These are phyloP conservation scores for Brachionus paranguensis DNA, from an alignment of 1,140 invertebrate genomes.

Conservation along the genomic window DNA sequence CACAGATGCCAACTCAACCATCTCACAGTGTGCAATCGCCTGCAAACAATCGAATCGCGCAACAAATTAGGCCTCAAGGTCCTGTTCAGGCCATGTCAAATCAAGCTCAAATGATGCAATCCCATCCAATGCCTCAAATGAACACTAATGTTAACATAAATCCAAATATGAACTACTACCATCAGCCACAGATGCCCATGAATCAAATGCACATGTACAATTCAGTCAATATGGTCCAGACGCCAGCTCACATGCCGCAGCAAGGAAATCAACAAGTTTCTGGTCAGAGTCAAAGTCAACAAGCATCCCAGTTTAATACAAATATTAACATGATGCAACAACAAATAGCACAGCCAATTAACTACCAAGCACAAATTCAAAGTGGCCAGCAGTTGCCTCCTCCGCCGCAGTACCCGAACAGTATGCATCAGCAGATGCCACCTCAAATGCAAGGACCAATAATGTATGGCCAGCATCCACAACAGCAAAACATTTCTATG, in stretches of 20 bases:
- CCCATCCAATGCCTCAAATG: not conserved
- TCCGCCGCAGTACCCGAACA: not conserved
- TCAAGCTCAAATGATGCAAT: not conserved
- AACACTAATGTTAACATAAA: not conserved
- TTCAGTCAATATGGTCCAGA: not conserved
- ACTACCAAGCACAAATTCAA: not conserved
- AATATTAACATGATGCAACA: slow-evolving; percentile 5
- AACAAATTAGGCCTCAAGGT: not conserved
- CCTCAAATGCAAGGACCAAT: not conserved
- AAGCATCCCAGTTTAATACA: not conserved
- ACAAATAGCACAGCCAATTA: not conserved
- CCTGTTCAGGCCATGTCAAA: not conserved
- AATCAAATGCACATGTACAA: slow-evolving; percentile 11
- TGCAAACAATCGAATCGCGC: not conserved
- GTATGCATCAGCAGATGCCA: not conserved
- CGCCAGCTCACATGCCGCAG: not conserved
- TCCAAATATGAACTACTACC: not conserved
- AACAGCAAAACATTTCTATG: not conserved
- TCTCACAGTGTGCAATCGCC: not conserved
- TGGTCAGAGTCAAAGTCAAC: not conserved
- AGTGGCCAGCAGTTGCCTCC: not conserved
- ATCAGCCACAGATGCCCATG: not conserved
- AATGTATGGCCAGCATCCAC: not conserved
- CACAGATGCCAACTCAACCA: not conserved
- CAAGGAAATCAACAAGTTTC: not conserved